Percentiles rank a stretch among this genome's conserved stretches.
Evolutionary conservation across 2,113 vertebrate species (phyloP).

Genomic region (Mormoops blainvillei): DNA sequence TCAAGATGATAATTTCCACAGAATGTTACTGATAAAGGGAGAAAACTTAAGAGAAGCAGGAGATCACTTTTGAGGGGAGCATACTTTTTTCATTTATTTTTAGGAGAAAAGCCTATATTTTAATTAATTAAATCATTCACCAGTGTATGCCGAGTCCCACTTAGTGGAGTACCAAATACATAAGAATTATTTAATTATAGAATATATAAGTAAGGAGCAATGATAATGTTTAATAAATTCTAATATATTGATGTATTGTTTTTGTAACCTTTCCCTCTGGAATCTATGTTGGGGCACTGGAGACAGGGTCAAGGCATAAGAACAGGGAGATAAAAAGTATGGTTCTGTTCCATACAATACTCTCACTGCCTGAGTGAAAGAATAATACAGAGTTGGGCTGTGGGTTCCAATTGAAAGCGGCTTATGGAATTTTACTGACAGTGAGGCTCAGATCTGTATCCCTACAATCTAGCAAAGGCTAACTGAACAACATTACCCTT

Average conservation of each 20-base stretch:
- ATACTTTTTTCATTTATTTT: background rate
- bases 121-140: slow-evolving; percentile 19
- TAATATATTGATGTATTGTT: background rate
- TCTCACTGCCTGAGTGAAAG: background rate
- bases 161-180: background rate
- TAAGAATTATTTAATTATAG: background rate
- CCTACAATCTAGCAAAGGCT: background rate
- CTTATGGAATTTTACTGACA: background rate
- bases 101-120: background rate
- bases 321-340: background rate
- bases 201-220: background rate
- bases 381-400: background rate
- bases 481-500: background rate
- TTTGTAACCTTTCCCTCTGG: background rate
- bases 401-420: background rate
- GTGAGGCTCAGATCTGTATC: background rate
- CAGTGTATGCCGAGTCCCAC: background rate
- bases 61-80: background rate
- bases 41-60: background rate
- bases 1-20: background rate
- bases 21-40: background rate
- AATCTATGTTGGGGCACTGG: background rate
- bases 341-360: background rate
- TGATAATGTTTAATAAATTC: background rate
- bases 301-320: background rate